Base-by-base conservation (phyloP, 2,888 invertebrate genomes). In the Drosophila kambysellisi region DNA sequence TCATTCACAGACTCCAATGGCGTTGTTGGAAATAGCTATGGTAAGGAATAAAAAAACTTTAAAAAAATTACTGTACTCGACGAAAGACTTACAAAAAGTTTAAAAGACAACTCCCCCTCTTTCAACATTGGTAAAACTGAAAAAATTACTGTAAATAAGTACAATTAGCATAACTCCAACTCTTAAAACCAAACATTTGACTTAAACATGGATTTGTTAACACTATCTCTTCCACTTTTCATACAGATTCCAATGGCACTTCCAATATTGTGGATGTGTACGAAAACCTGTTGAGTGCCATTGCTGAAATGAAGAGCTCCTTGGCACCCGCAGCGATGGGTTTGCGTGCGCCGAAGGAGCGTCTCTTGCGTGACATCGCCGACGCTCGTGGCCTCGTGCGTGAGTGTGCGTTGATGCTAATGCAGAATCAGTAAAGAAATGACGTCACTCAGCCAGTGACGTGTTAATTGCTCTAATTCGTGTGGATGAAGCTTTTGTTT, bases 291-390 rank as follows among this genome's bases (percentile, higher is more conserved):
- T 52, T 88, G 35, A 35, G 11, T 4, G 51, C 69, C 15, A 69
- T 90, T 20, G 57, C 30, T 0, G 73, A 80, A 33, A 88, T 90
- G 74, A 68, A 58, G 1, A 12, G 43, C 32, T 73, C 70, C 35
- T n/a, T 88, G 52, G 51, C 62, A 0, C 83, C 83, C 4, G 58
- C 88, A 7, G 15, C 32, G 2, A 70, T 79, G 32, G 90, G 87
- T 0, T n/a, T 70, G 52, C 89, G 87, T 46, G 58, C 70, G 0
- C 80, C 90, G 6, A 89, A 82, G 71, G 90, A 88, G 29, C 82
- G 90, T 1, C 54, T 88, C 3, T 56, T 83, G 46, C 75, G 78
- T 32, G 82, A 89, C 17, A 89, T 88, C 25, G 64, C 72, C 46
- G 67, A 86, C 5, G 89, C 90, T n/a, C 89, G 87, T 25, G 54